Evolutionary conservation across 2,888 invertebrate genomes (phyloP).

Genomic region (Alitta virens): DNA sequence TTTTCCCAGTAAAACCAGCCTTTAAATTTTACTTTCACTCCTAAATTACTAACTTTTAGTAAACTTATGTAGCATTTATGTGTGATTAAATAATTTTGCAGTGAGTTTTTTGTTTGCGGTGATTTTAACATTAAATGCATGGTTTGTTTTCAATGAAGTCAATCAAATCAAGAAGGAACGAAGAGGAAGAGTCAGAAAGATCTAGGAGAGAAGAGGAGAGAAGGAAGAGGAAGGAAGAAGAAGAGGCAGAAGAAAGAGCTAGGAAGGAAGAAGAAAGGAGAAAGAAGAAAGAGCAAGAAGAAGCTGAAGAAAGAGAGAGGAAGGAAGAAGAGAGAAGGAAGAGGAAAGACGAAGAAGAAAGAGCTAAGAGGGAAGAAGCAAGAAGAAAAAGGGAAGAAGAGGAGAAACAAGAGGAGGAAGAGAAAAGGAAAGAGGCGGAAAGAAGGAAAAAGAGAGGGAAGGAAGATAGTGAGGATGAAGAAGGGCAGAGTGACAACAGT

Average conservation of each 20-base stretch:
- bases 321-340: not conserved
- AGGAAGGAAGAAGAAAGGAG: not conserved
- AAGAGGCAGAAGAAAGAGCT: not conserved
- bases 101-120: too few relatives aligned
- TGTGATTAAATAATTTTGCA: too few relatives aligned
- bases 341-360: not conserved
- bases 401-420: not conserved
- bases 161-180: not conserved
- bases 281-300: not conserved
- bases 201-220: constrained; percentile 1
- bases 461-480: not conserved
- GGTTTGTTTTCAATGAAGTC: not conserved
- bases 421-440: not conserved
- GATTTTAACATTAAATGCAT: too few relatives aligned
- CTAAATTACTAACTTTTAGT: too few relatives aligned
- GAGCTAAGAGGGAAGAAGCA: not conserved
- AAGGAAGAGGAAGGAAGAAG: not conserved
- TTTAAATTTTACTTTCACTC: too few relatives aligned
- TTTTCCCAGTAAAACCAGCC: too few relatives aligned
- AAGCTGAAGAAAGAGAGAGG: not conserved
- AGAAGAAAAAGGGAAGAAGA: not conserved
- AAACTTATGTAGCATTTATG: too few relatives aligned
- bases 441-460: not conserved
- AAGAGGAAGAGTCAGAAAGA: constrained; percentile 3
- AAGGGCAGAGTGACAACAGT: not conserved